These are phyloP conservation scores for Camponotus vicinus DNA, from an alignment of 1,140 invertebrate species.

Conservation along the genomic window DNA sequence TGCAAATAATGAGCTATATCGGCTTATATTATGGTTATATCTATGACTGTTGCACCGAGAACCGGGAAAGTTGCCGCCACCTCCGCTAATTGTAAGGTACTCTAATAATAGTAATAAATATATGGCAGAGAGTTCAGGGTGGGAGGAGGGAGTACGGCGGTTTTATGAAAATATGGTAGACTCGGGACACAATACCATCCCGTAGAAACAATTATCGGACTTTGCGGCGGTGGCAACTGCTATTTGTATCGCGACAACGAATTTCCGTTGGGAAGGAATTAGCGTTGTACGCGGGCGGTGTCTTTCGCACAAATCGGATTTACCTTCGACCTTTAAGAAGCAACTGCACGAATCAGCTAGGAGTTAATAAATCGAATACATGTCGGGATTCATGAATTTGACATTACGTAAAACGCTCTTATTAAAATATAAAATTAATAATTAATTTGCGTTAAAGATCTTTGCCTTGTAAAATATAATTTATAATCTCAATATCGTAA, in stretches of 20 bases:
- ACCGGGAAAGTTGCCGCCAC: conserved; percentile 49
- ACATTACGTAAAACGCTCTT: no score
- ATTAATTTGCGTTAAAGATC: no score
- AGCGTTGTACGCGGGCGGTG: conserved; percentile 32
- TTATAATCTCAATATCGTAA: no score
- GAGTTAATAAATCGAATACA: no score
- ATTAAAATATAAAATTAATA: no score
- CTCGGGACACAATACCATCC: conserved; percentile 53
- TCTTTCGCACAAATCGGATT: conserved; percentile 30
- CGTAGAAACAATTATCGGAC: conserved; percentile 58
- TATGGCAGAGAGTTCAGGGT: conserved; percentile 25
- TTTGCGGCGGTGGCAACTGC: conserved; percentile 8
- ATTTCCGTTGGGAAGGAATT: conserved; percentile 60
- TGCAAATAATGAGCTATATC: background rate
- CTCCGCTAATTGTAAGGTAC: conserved; percentile 58
- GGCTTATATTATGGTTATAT: conserved; percentile 32
- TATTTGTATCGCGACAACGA: conserved; percentile 58
- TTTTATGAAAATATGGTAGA: conserved; percentile 61
- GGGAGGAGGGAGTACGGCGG: conserved; percentile 1
- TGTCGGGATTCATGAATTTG: no score
- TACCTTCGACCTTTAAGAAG: conserved; percentile 12
- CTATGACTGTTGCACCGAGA: conserved; percentile 31
- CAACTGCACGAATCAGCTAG: no score
- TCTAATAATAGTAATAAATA: conserved; percentile 64
- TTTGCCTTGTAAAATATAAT: no score